Evolutionary conservation across 2,888 invertebrate genomes (phyloP), one percentile per base, ranked within the genome.

Genomic region (Hydroisotoma schaefferi): DNA sequence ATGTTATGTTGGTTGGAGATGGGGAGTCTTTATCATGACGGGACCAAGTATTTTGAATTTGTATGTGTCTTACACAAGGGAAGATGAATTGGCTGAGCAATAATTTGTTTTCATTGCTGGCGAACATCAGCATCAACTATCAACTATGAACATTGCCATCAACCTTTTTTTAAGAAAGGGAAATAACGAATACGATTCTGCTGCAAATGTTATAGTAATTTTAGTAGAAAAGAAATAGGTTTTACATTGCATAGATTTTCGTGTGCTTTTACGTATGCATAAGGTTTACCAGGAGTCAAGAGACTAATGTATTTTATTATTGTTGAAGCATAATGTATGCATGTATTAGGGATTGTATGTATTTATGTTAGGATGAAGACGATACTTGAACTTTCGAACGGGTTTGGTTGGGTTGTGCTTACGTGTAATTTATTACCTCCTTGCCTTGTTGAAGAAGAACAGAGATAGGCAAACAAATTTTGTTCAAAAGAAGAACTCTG

Each of bases 401-500:
- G 15, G 33, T 10, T 8, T 33, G 33, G 33, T 33, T 33, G 43
- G 18, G 43, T 18, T 8, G 25, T 25, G 46, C 46, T 65, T 65
- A 65, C 70, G 67, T 70, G 70, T 70, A 70, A 70, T 70, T 70
- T 70, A 70, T 70, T 66, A 57, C 68, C 66, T 61, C 63, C 65
- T 67, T 63, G 63, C 66, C 60, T 67, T 57, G 49, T 61, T 59
- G 48, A 53, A 54, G 54, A 68, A 68, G 65, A 68, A 66, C 67
- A 64, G 67, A 65, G 65, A 67, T 60, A 65, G 67, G 56, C n/a
- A 70, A 70, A 70, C 65, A 70, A 70, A 70, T 70, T 70, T 69
- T 61, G 59, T 56, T 57, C 29, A 37, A 43, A 61, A n/a, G n/a
- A n/a, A n/a, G n/a, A n/a, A 60, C 60, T 60, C 47, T 52, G 56